These are phyloP conservation scores for Apus apus DNA, from an alignment of 2,113 vertebrate genomes.

Conservation along the genomic window DNA sequence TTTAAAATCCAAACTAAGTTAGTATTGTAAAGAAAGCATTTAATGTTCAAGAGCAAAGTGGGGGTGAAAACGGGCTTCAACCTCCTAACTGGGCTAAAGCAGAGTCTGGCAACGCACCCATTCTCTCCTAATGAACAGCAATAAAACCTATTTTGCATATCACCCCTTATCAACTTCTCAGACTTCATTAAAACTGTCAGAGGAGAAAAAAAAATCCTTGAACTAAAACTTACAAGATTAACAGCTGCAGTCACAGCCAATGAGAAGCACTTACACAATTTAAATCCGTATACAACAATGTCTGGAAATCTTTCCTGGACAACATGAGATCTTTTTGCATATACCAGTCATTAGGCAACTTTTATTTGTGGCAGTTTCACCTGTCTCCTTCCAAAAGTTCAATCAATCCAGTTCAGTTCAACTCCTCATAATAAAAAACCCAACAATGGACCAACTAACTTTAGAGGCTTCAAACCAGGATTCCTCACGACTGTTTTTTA, in stretches of 20 bases:
- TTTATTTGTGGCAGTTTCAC: background rate
- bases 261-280: background rate
- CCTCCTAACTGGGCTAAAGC: background rate
- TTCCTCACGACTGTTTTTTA: background rate
- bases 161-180: background rate
- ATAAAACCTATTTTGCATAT: background rate
- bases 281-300: background rate
- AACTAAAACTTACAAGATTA: background rate
- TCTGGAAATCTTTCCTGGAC: background rate
- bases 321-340: background rate
- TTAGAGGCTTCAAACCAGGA: background rate
- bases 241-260: background rate
- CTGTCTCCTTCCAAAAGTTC: background rate
- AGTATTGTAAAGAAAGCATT: background rate
- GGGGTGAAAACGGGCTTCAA: background rate
- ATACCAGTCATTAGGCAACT: background rate
- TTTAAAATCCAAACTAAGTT: slow-evolving; percentile 9
- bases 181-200: background rate
- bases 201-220: background rate
- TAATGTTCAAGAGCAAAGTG: background rate
- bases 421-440: background rate
- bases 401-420: background rate
- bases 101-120: background rate
- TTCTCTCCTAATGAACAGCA: background rate
- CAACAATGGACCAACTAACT: background rate